Base-by-base conservation (phyloP, 2,113 vertebrate genomes). In the Hypanus sabinus region DNA sequence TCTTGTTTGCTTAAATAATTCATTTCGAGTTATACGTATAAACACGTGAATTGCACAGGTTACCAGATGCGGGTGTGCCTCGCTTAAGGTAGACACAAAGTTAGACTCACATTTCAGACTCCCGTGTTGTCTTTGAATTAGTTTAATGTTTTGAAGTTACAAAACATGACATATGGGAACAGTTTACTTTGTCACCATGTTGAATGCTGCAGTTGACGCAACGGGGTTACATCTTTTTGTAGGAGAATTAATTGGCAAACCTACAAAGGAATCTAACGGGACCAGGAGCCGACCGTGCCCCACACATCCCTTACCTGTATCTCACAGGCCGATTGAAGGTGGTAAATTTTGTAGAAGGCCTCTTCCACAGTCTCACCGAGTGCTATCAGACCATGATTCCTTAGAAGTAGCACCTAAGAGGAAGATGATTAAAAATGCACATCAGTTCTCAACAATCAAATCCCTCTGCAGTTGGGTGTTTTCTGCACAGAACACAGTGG, bases 291-390 rank as follows among this genome's bases (percentile, higher is more conserved):
- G 3, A 20, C 3, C 3, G 18, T 36, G 10, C 5, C 0, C 20
- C 6, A n/a, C 3, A 65, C 3, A 14, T 8, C 1, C 20, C 95
- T 95, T 95, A 99, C 99, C 98, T 99, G 99, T 38, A 99, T 97
- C 96, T 99, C 98, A 77, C 98, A 99, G 60, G 99, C 98, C 0
- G 98, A 97, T 97, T 99, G 98, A 95, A 99, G 97, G 94, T 99
- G 98, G 95, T 98, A 99, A 96, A 98, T 96, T 95, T 98, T 97
- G 95, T 99, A 99, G 95, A 99, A 99, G 0, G 99, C 98, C 95
- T 99, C 99, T 95, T 99, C 99, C 2, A 99, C 97, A 0, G 98
- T 98, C 95, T 99, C 98, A 0, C 98, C 98, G 62, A 99, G 96
- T 0, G 98, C 98, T 94, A 99, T 96, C 75, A 99, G 97, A 5